Percentiles rank a stretch among this genome's conserved stretches.
phyloP scores from a whole-genome alignment of 2,888 invertebrate genomes.

The Crepidodera aurea region DNA sequence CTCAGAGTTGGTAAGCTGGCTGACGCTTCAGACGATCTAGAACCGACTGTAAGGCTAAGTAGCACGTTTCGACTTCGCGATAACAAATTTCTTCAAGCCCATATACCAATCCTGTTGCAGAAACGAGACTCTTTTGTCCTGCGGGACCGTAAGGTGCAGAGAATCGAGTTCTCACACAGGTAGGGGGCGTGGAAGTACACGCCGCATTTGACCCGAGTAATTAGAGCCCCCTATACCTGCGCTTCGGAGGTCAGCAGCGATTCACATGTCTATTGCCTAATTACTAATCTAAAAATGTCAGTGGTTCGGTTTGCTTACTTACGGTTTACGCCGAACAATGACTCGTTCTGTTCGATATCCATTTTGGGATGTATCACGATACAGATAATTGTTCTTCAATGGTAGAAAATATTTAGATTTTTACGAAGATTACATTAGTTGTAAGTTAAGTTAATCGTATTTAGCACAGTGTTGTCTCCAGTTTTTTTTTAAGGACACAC shows the following conservation, averaged over 20 bases:
- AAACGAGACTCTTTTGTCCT: slow-evolving; percentile 23
- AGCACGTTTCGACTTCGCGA: no score
- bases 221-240: slow-evolving; percentile 54
- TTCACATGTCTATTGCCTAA: slow-evolving; percentile 43
- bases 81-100: neutral
- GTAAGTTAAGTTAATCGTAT: no score
- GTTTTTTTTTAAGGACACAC: no score
- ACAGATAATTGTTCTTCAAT: neutral
- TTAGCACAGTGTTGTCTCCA: no score
- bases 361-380: neutral
- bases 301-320: slow-evolving; percentile 16
- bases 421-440: neutral
- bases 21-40: no score
- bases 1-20: no score
- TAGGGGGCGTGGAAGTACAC: slow-evolving; percentile 56
- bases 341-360: slow-evolving; percentile 8
- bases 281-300: slow-evolving; percentile 35
- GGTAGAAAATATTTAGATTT: slow-evolving; percentile 3
- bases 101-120: slow-evolving; percentile 12
- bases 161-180: slow-evolving; percentile 53
- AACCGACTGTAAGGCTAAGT: no score
- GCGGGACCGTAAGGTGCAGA: slow-evolving; percentile 51
- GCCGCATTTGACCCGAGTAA: slow-evolving; percentile 58
- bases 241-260: slow-evolving; percentile 46
- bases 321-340: slow-evolving; percentile 11